These are phyloP conservation scores for Brachypalpus laphriformis DNA, from an alignment of 2,888 invertebrate species.

Conservation along the genomic window DNA sequence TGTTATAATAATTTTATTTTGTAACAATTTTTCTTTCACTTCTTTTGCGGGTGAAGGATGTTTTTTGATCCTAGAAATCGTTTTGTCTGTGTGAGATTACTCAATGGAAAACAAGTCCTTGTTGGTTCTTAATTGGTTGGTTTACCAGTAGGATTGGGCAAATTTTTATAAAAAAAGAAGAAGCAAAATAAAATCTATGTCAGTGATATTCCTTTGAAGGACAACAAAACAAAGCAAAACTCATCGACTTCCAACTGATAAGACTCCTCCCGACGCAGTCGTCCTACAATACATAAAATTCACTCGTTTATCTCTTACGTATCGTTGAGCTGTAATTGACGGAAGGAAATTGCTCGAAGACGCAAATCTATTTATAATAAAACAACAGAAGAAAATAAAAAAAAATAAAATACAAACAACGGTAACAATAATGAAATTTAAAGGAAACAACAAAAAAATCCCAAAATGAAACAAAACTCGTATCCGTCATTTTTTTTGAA, in stretches of 20 bases:
- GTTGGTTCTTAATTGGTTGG: constrained; percentile 21
- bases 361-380: constrained; percentile 51
- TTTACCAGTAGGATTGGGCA: not conserved
- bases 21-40: not conserved
- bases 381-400: constrained; percentile 1
- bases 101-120: not conserved
- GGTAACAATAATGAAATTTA: constrained; percentile 64
- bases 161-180: not conserved
- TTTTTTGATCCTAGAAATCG: not conserved
- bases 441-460: constrained; percentile 23
- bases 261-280: constrained; percentile 29
- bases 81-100: not conserved
- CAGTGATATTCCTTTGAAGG: constrained; percentile 19
- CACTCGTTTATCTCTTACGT: constrained; percentile 64
- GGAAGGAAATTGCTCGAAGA: constrained; percentile 62
- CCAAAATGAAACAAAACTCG: constrained; percentile 28
- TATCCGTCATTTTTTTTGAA: constrained; percentile 44
- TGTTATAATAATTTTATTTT: not conserved
- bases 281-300: constrained; percentile 18
- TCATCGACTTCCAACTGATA: constrained; percentile 10
- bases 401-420: constrained; percentile 13
- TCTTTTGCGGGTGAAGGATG: not conserved
- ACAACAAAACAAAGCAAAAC: constrained; percentile 24
- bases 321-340: constrained; percentile 66
- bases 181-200: not conserved